phyloP scores from a whole-genome alignment of 1,140 invertebrate genomes.

The Drosophila ercepeae region DNA sequence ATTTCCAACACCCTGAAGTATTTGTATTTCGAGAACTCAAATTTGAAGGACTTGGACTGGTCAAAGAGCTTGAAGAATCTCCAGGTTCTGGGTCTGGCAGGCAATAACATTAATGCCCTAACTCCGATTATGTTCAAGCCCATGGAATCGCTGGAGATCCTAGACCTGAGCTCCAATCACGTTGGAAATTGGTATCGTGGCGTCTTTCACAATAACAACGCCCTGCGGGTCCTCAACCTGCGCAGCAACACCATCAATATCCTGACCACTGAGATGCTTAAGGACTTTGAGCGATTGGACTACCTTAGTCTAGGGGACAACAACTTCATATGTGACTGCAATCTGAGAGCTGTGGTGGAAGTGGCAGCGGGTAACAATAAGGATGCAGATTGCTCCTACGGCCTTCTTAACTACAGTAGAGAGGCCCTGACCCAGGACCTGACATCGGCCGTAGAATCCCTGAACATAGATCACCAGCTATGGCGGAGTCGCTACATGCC shows the following conservation, averaged over 20 bases:
- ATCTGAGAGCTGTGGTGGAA: constrained; percentile 84
- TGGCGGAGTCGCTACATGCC: constrained; percentile 57
- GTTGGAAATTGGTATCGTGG: constrained; percentile 84
- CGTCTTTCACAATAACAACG: constrained; percentile 77
- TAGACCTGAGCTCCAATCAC: constrained; percentile 85
- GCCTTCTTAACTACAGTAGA: constrained; percentile 34
- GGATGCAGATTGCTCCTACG: constrained; percentile 56
- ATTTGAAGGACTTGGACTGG: constrained; percentile 78
- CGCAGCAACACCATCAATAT: constrained; percentile 85
- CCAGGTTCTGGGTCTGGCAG: constrained; percentile 82
- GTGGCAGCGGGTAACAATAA: constrained; percentile 74
- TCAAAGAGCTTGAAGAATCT: constrained; percentile 82
- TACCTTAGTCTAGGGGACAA: constrained; percentile 84
- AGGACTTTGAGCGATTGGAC: constrained; percentile 78
- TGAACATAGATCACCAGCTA: constrained; percentile 31
- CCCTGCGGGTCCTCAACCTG: constrained; percentile 83
- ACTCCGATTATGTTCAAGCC: constrained; percentile 47
- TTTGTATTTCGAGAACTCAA: constrained; percentile 84
- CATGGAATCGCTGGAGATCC: constrained; percentile 83
- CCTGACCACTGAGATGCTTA: constrained; percentile 84
- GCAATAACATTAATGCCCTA: constrained; percentile 84
- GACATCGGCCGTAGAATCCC: neutral
- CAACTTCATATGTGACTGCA: constrained; percentile 85
- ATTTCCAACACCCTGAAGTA: constrained; percentile 83
- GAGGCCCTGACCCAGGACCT: neutral